These are phyloP conservation scores for Drosophila bocki DNA, from an alignment of 1,140 invertebrate genomes.

Conservation along the genomic window DNA sequence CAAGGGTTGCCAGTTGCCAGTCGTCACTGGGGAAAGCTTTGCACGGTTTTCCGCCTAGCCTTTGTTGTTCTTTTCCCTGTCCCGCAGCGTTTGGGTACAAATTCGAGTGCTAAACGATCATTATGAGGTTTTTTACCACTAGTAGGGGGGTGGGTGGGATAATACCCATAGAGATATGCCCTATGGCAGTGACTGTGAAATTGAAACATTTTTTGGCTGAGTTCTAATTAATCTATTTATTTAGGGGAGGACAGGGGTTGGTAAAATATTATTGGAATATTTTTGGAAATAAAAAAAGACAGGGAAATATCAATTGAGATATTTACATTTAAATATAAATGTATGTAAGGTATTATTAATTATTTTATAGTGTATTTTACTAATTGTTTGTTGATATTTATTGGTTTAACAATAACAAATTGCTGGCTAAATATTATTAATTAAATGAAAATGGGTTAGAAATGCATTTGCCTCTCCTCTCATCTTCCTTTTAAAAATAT, in stretches of 20 bases:
- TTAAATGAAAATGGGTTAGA: background rate
- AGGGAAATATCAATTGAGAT: background rate
- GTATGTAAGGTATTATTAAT: background rate
- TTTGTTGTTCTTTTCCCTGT: constrained; percentile 50
- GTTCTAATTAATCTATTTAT: constrained; percentile 42
- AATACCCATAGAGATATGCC: constrained; percentile 15
- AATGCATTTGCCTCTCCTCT: too few relatives aligned
- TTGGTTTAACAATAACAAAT: background rate
- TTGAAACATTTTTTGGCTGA: constrained; percentile 38
- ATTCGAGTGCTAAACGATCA: constrained; percentile 78
- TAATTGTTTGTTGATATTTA: background rate
- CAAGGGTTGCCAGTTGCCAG: constrained; percentile 42
- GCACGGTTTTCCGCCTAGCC: constrained; percentile 22
- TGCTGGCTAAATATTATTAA: background rate
- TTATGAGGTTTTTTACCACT: constrained; percentile 58
- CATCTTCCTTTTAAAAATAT: too few relatives aligned
- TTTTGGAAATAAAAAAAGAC: background rate
- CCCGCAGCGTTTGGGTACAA: constrained; percentile 40
- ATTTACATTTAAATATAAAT: background rate
- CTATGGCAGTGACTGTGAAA: constrained; percentile 28
- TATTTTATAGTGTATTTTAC: too few relatives aligned
- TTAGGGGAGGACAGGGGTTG: background rate
- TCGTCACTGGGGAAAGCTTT: constrained; percentile 46
- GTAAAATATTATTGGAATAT: background rate
- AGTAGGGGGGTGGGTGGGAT: constrained; percentile 8